A percentile compares a stretch with the other conserved stretches of the same genome.
These are phyloP conservation scores for Eupleurogrammus muticus DNA, from an alignment of 2,797 vertebrate genomes.

Conservation along the genomic window DNA sequence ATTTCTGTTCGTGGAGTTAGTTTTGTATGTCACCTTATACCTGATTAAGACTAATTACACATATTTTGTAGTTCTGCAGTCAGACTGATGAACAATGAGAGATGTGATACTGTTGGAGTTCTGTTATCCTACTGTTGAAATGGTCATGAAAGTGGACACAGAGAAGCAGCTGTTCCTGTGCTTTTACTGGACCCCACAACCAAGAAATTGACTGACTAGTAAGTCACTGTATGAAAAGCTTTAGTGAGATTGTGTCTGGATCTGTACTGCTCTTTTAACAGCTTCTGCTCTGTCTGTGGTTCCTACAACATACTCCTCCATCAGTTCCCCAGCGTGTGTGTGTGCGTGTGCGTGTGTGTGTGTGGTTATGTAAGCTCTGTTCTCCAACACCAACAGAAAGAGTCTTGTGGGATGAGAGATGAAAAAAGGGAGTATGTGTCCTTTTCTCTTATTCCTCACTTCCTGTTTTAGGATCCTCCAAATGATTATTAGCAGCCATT, in stretches of 20 bases:
- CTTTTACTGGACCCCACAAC: no score
- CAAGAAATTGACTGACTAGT: no score
- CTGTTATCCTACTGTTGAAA: neutral
- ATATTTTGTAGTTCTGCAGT: no score
- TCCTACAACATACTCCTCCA: conserved; percentile 53
- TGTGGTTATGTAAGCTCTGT: conserved; percentile 76
- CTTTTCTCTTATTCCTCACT: conserved; percentile 65
- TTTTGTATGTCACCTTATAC: no score
- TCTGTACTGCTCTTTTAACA: conserved; percentile 44
- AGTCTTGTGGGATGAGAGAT: conserved; percentile 54
- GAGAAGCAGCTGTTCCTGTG: neutral
- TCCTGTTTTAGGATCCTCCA: conserved; percentile 65
- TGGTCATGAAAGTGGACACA: neutral
- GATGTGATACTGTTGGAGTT: no score
- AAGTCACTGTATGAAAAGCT: no score
- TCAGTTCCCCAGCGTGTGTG: conserved; percentile 52
- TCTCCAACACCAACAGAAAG: conserved; percentile 68
- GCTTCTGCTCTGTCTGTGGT: conserved; percentile 38
- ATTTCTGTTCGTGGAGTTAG: no score
- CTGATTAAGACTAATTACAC: no score
- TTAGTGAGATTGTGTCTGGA: neutral
- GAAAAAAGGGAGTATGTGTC: conserved; percentile 44
- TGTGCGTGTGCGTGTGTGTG: conserved; percentile 11
- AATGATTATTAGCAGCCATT: conserved; percentile 53
- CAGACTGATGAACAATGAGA: no score